Percentiles rank a stretch among this genome's conserved stretches.
These are phyloP conservation scores for Dynastes tityus DNA, from an alignment of 2,888 invertebrate species.

Conservation along the genomic window DNA sequence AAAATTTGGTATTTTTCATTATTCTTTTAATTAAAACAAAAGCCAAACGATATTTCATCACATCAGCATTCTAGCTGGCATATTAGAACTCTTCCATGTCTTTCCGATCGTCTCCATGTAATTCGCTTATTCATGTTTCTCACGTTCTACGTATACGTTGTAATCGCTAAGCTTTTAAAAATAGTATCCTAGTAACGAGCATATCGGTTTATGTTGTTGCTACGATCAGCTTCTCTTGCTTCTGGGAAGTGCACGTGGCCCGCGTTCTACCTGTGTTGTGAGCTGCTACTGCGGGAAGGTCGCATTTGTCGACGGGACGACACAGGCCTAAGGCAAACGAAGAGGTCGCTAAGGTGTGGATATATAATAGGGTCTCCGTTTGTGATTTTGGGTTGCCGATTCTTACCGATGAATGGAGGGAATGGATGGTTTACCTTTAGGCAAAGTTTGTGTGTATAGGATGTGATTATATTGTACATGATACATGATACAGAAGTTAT, in stretches of 20 bases:
- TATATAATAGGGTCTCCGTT: background rate
- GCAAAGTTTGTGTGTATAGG: too few relatives aligned
- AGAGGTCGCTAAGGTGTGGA: background rate
- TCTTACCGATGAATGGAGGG: background rate
- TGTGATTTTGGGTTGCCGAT: background rate
- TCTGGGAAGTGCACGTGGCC: conserved; percentile 23
- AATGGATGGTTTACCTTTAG: too few relatives aligned
- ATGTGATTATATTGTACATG: too few relatives aligned
- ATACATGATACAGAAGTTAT: too few relatives aligned
- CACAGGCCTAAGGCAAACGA: too few relatives aligned
- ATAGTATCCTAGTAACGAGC: background rate
- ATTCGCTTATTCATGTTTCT: conserved; percentile 1
- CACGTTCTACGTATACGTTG: background rate
- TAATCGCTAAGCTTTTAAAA: background rate
- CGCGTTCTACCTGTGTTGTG: background rate
- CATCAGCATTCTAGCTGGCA: too few relatives aligned
- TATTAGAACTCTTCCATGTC: too few relatives aligned
- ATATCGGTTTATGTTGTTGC: background rate
- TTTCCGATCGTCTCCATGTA: too few relatives aligned
- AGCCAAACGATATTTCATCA: too few relatives aligned
- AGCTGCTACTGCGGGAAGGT: background rate
- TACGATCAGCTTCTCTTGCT: background rate
- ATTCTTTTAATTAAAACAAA: too few relatives aligned
- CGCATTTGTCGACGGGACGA: too few relatives aligned
- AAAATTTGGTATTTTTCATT: too few relatives aligned